Base-by-base conservation (phyloP, 2,888 invertebrate species). In the Prostheceraeus crozeri region DNA sequence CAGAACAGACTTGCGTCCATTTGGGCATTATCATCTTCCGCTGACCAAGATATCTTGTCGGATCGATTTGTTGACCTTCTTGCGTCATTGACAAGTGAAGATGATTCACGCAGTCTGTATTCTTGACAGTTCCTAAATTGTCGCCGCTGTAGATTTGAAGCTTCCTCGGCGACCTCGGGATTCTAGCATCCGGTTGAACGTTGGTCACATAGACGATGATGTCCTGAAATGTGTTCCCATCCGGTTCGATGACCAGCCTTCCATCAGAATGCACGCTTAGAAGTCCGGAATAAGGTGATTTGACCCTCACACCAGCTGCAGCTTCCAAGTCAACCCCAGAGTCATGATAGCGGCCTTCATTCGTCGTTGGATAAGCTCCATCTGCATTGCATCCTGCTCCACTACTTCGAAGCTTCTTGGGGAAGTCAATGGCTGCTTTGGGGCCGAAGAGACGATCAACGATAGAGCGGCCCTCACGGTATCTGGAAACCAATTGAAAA, bases 381-480 rank as follows among this genome's bases (percentile, higher is more conserved):
- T n/a, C n/a, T 6, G 25, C 48, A 11, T 25, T 10, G 27, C 48
- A 48, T n/a, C 48, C 48, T 4, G 48, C 48, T 6, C 48, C 48
- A 10, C 21, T 46, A 60, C 57, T 59, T 14, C 30, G 56, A 30
- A 11, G 25, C 16, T 46, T 60, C 23, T 61, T 58, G 6, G 68
- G 69, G 46, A 69, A 69, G 10, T 60, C 53, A 31, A 62, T 63
- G 63, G 68, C 66, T 11, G 62, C 64, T 54, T 65, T 68, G 3
- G 68, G 65, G 30, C 69, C 69, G 62, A 69, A 69, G 35, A 69
- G 62, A 14, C 58, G 53, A 45, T 67, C 66, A 8, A 69, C 60
- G 11, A 66, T 55, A 1, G 65, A 62, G 46, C 66, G 60, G 2
- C 66, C 67, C 51, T 48, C 48, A 28, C 28, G 14, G 28, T 48